phyloP scores from a whole-genome alignment of 2,113 vertebrate genomes.

The Microtus pennsylvanicus region DNA sequence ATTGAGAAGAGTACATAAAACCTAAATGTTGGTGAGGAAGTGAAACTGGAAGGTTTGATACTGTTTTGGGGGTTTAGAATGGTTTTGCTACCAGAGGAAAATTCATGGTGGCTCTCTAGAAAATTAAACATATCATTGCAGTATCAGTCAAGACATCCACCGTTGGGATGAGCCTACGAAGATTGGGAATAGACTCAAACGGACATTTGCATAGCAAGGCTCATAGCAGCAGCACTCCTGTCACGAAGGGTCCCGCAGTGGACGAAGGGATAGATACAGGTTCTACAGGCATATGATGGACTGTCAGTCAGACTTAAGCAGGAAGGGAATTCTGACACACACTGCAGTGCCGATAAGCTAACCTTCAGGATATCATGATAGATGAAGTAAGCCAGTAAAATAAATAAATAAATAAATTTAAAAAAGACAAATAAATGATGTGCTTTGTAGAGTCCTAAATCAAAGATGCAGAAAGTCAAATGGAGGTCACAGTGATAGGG shows the following conservation, averaged over 20 bases:
- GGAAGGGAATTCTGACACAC: neutral
- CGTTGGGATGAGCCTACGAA: neutral
- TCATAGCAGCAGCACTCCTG: neutral
- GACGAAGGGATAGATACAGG: neutral
- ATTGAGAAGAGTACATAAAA: neutral
- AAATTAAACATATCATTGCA: neutral
- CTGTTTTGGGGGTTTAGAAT: neutral
- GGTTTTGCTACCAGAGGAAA: neutral
- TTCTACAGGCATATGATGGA: neutral
- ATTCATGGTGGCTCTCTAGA: neutral
- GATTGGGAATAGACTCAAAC: neutral
- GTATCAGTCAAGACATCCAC: neutral
- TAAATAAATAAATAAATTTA: too few species aligned
- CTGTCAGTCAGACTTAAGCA: neutral
- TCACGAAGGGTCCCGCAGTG: neutral
- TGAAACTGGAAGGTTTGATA: neutral
- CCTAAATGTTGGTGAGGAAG: neutral
- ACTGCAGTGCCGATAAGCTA: neutral
- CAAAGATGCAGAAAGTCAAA: neutral
- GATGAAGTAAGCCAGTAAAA: neutral
- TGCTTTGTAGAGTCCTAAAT: neutral
- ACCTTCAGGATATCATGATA: neutral
- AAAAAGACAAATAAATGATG: neutral
- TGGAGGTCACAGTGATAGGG: neutral
- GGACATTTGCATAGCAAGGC: neutral